Conservation (phyloP, 2,888 invertebrate genomes). For the Protophormia terraenovae region DNA sequence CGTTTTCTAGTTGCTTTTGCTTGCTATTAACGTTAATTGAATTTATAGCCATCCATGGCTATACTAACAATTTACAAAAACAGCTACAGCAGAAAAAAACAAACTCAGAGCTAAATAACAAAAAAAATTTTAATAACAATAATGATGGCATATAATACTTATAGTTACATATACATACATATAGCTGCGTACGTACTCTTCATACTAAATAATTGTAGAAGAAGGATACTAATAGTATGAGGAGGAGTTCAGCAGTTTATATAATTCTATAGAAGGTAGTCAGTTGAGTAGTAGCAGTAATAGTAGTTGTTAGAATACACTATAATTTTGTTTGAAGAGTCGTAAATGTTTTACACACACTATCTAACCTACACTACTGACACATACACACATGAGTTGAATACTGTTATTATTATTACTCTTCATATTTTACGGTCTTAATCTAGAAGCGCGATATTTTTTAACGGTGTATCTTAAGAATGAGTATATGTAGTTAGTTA, state of each 20-base stretch:
- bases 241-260: neutral
- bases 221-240: neutral
- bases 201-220: too few species aligned
- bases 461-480: conserved; percentile 3
- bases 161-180: too few species aligned
- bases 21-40: conserved; percentile 66
- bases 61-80: conserved; percentile 43
- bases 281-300: neutral
- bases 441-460: conserved; percentile 44
- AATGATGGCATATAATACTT: conserved; percentile 46
- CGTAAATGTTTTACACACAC: conserved; percentile 20
- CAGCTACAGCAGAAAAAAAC: neutral
- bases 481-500: neutral
- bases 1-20: conserved; percentile 13
- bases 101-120: too few species aligned
- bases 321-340: conserved; percentile 35
- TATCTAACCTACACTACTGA: neutral
- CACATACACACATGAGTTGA: neutral
- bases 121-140: conserved; percentile 54
- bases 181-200: too few species aligned
- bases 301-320: conserved; percentile 13
- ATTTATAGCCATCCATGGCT: conserved; percentile 61
- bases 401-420: conserved; percentile 49
- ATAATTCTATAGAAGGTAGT: neutral
- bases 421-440: conserved; percentile 60